Base-by-base conservation (phyloP, 2,888 invertebrate species). In the Cabera pusaria region DNA sequence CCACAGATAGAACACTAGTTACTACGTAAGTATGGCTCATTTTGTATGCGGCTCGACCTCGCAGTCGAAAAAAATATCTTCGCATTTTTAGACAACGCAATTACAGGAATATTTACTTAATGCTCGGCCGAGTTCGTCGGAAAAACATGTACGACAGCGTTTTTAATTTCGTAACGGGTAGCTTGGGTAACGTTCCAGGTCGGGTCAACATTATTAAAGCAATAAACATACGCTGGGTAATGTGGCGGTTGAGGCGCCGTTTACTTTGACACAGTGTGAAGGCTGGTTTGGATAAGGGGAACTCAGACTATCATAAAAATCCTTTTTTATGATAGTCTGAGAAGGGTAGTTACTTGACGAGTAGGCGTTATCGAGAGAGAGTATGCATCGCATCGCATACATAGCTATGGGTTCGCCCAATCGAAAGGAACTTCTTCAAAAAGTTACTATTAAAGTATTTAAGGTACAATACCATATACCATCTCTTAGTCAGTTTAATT, bases 101-200 rank as follows among this genome's bases (percentile, higher is more conserved):
- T 84, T 82, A 81, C 76, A 79, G 71, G 66, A 74, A 73, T 82
- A 77, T 81, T 84, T 82, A 79, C 76, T 77, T 78, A 77, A 77
- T 72, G 66, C 63, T 56, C 50, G 55, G 54, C 59, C 56, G 51
- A 53, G 52, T 61, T 60, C 59, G 47, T 49, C 58, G 55, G 56
- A 53, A 66, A 69, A 72, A 75, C 70, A 72, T 66, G 64, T 63
- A 59, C 52, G 56, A 64, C 61, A 61, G 53, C 53, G 50, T 63
- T 72, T 73, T 70, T 67, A 71, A 73, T 72, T 67, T 58, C 45
- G 49, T 52, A 44, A 48, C 36, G 51, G 40, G 47, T 37, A 40
- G 14, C 38, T 37, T 41, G 51, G 58, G 49, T 48, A 27, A 29
- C 21, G 29, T 48, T 49, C n/a, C 28, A 50, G 48, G 48, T 50